phyloP scores from a whole-genome alignment of 2,888 invertebrate species.

The Cenopis cana region DNA sequence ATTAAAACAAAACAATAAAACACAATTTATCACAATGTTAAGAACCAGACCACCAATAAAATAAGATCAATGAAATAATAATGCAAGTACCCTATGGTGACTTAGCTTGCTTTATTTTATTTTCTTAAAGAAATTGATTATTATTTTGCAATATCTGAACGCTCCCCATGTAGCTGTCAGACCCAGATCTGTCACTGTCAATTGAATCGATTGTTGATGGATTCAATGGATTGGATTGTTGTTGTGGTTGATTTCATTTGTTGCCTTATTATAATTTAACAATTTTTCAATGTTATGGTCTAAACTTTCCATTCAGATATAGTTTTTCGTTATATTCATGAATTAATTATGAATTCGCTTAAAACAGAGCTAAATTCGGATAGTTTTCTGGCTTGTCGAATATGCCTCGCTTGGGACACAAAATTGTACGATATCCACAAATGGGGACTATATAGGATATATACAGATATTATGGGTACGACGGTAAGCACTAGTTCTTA shows the following conservation, averaged over 20 bases:
- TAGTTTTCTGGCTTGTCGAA: conserved; percentile 23
- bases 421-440: conserved; percentile 18
- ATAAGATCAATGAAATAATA: no score
- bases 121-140: no score
- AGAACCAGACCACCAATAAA: no score
- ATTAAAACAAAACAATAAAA: no score
- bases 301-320: neutral
- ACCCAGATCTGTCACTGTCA: neutral
- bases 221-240: no score
- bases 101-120: no score
- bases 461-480: conserved; percentile 15
- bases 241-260: no score
- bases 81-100: no score
- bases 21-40: no score
- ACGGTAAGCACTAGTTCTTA: conserved; percentile 3
- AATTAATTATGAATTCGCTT: conserved; percentile 9
- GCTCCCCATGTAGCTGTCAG: neutral
- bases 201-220: neutral
- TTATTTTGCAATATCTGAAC: neutral
- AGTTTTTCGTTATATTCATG: neutral
- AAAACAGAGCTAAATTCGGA: conserved; percentile 6
- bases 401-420: conserved; percentile 23
- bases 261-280: neutral
- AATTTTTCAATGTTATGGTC: neutral
- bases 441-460: conserved; percentile 2